These are phyloP conservation scores for Emesis russula DNA, from an alignment of 2,888 invertebrate genomes.

Conservation along the genomic window DNA sequence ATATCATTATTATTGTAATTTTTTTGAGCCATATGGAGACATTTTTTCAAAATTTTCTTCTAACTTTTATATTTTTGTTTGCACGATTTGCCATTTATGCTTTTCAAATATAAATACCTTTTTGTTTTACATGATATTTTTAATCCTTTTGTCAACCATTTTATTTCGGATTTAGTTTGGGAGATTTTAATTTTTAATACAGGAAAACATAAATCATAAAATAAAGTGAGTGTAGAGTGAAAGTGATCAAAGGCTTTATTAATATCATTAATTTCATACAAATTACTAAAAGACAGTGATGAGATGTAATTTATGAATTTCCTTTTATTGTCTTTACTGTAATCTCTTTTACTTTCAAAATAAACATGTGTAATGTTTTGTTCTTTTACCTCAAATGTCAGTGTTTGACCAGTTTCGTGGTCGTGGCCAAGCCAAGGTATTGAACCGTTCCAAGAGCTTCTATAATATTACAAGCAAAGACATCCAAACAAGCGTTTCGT, in stretches of 20 bases:
- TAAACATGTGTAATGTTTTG: not conserved
- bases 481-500: slow-evolving; percentile 26
- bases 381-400: not conserved
- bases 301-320: slow-evolving; percentile 25
- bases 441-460: slow-evolving; percentile 5
- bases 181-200: not conserved
- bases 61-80: slow-evolving; percentile 21
- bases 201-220: slow-evolving; percentile 16
- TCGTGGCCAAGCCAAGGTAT: not conserved
- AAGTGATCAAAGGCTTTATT: slow-evolving; percentile 20
- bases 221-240: not conserved
- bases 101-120: slow-evolving; percentile 9
- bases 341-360: slow-evolving; percentile 28
- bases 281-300: slow-evolving; percentile 13
- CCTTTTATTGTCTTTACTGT: slow-evolving; percentile 18
- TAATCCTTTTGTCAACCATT: slow-evolving; percentile 18
- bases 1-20: not conserved
- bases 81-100: not conserved
- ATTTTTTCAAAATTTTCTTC: not conserved
- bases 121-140: slow-evolving; percentile 19
- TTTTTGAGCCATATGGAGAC: not conserved
- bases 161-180: not conserved
- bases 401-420: slow-evolving; percentile 27
- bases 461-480: not conserved
- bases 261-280: not conserved